Evolutionary conservation across 1,140 invertebrate species (phyloP), one percentile per base, ranked within the genome.

Genomic region (Pseudoatta argentina): DNA sequence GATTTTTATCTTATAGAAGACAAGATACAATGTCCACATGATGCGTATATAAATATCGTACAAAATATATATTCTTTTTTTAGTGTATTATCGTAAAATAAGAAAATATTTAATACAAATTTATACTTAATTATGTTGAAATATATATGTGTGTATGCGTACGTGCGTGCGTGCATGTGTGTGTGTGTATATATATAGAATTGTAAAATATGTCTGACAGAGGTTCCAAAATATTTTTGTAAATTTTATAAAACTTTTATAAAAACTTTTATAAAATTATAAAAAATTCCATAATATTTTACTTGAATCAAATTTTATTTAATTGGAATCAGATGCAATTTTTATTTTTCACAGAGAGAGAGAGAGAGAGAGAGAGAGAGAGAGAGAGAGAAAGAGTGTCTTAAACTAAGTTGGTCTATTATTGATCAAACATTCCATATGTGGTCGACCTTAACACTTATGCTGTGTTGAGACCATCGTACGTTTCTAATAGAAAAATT

Each of bases 371-470:
- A 12, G 27, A 64, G 39, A 10, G 39, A 44, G 39, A 44, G 39
- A 44, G 39, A 44, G 39, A 44, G 8, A 44, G 39, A 44, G 30
- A 30, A 3, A 30, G 30, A 30, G 30, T 24, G 8, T 18, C 24
- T 63, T 63, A 14, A 48, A 75, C 30, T n/a, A 51, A 71, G 24
- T 78, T 66, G 8, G 0, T 18, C 27, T 51, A 21, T 24, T 85
- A 85, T 85, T 85, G 82, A 85, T 85, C 73, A 85, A 85, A 85
- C 82, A 66, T 24, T 27, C 6, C 12, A 34, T 30, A 30, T 39
- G 6, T 39, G 24, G 21, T 55, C 24, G 39, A 21, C 4, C 5
- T 1, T 27, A 55, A 55, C 39, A 48, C 39, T 63, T 57, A 16
- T 24, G 61, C 7, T 34, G 27, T 48, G 57, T 61, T 61, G 12